These are phyloP conservation scores for Erithacus rubecula DNA, from an alignment of 2,797 vertebrate genomes.

Conservation along the genomic window DNA sequence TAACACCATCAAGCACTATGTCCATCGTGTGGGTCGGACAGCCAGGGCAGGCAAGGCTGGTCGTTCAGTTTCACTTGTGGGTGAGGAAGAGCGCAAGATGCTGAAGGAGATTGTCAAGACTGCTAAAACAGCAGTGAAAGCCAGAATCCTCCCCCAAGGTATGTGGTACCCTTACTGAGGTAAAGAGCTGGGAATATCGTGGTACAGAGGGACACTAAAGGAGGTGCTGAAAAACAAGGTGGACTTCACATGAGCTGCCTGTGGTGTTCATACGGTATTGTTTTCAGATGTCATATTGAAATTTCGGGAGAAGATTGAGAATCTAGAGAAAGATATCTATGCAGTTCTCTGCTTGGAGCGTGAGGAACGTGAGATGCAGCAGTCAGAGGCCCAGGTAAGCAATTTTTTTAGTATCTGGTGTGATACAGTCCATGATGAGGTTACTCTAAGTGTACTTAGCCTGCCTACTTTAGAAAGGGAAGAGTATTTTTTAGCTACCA, in stretches of 20 bases:
- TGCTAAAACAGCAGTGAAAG: slow-evolving; percentile 88
- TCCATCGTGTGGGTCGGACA: slow-evolving; percentile 93
- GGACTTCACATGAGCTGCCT: background rate
- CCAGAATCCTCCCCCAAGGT: slow-evolving; percentile 92
- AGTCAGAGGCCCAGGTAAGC: slow-evolving; percentile 88
- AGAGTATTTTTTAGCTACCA: background rate
- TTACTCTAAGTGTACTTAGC: background rate
- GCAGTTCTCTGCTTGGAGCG: slow-evolving; percentile 89
- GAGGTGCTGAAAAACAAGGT: background rate
- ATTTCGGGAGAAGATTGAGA: slow-evolving; percentile 91
- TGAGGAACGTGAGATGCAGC: slow-evolving; percentile 90
- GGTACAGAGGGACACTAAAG: background rate
- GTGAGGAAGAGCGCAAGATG: slow-evolving; percentile 91
- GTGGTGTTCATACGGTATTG: background rate
- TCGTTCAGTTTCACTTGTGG: slow-evolving; percentile 92
- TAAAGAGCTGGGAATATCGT: background rate
- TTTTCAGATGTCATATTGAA: slow-evolving; percentile 90
- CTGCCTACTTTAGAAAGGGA: background rate
- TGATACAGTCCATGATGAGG: background rate
- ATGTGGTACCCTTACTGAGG: background rate
- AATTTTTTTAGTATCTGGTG: background rate
- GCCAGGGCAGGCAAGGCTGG: slow-evolving; percentile 90
- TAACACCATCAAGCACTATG: slow-evolving; percentile 92
- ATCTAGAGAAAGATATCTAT: slow-evolving; percentile 91
- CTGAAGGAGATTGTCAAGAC: slow-evolving; percentile 94